Evolutionary conservation across 2,113 vertebrate genomes (phyloP).

Genomic region (Callionymus lyra): DNA sequence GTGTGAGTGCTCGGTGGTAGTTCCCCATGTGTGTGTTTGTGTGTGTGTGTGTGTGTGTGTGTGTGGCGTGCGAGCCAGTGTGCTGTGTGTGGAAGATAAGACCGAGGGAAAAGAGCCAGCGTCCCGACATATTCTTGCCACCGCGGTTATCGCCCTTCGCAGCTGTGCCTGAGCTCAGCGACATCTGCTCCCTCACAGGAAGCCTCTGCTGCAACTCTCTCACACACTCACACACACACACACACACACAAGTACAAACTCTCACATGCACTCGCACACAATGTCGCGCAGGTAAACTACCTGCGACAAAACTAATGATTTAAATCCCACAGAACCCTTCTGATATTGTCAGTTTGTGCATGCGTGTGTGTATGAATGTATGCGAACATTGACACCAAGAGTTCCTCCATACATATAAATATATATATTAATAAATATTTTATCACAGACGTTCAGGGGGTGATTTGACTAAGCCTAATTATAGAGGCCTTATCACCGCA

Average conservation of each 20-base stretch:
- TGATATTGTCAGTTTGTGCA: slow-evolving; percentile 21
- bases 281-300: slow-evolving; percentile 40
- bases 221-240: slow-evolving; percentile 10
- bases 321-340: slow-evolving; percentile 42
- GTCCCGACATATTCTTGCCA: slow-evolving; percentile 65
- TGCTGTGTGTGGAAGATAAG: slow-evolving; percentile 72
- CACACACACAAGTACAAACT: slow-evolving; percentile 7
- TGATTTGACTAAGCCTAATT: slow-evolving; percentile 73
- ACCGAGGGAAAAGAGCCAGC: slow-evolving; percentile 70
- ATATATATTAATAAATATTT: slow-evolving; percentile 31
- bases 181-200: slow-evolving; percentile 79
- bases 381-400: slow-evolving; percentile 26
- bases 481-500: slow-evolving; percentile 63
- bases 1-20: slow-evolving; percentile 57
- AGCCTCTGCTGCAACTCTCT: slow-evolving; percentile 59
- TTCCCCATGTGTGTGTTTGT: slow-evolving; percentile 52
- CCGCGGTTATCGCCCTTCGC: slow-evolving; percentile 70
- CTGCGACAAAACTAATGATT: slow-evolving; percentile 49
- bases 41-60: slow-evolving; percentile 31
- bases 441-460: slow-evolving; percentile 69
- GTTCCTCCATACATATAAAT: slow-evolving; percentile 50
- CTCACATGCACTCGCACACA: slow-evolving; percentile 3
- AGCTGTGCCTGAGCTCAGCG: slow-evolving; percentile 76
- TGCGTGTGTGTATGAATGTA: slow-evolving; percentile 7
- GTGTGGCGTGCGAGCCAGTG: slow-evolving; percentile 36